These are phyloP conservation scores for Elachura formosa DNA, from an alignment of 2,113 vertebrate species.

Conservation along the genomic window DNA sequence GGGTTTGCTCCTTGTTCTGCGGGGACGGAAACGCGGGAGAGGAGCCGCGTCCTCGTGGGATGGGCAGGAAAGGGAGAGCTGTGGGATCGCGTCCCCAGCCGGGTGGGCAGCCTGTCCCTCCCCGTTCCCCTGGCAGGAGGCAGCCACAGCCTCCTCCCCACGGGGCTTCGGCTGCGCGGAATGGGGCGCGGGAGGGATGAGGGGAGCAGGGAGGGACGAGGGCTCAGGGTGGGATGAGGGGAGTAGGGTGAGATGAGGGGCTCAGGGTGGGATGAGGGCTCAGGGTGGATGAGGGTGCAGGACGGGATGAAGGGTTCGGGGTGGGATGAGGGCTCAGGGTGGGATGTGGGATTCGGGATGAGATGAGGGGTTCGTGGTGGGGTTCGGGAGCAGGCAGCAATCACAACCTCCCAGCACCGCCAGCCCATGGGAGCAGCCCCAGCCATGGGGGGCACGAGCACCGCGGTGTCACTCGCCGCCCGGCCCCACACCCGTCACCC, in stretches of 20 bases:
- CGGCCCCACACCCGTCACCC: neutral
- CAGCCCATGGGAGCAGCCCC: neutral
- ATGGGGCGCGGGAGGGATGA: neutral
- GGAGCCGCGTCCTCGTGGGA: neutral
- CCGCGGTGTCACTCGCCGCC: neutral
- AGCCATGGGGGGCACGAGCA: rapidly evolving
- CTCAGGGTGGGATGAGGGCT: no score
- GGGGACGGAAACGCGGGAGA: neutral
- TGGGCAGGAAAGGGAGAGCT: neutral
- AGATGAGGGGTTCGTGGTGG: no score
- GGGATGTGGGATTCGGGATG: no score
- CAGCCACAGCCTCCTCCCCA: neutral
- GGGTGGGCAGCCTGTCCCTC: rapidly evolving
- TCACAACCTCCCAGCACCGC: neutral
- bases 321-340: no score
- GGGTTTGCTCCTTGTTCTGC: neutral
- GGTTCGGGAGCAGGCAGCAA: neutral
- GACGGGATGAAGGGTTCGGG: no score
- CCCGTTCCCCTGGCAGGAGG: rapidly evolving
- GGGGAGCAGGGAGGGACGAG: neutral
- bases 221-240: no score
- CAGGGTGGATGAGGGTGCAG: no score
- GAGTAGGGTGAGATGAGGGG: no score
- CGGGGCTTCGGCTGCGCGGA: neutral
- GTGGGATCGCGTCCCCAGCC: rapidly evolving